Percentiles rank a stretch among this genome's conserved stretches.
Evolutionary conservation across 2,797 vertebrate species (phyloP).

Genomic region (Lepilemur septentrionalis): DNA sequence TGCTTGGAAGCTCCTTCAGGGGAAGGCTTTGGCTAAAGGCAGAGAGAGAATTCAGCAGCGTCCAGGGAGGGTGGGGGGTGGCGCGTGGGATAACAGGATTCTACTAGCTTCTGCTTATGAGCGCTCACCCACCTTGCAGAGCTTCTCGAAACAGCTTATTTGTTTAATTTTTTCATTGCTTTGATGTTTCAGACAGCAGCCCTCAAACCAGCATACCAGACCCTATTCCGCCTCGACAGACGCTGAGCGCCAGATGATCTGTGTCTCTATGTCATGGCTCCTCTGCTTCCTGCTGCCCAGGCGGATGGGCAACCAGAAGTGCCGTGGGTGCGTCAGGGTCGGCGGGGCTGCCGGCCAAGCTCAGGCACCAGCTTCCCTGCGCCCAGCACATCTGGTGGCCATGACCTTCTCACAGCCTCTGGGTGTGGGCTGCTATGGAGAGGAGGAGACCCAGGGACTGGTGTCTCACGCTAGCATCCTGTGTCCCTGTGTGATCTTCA

Average conservation of each 20-base stretch:
- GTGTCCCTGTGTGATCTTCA: not conserved
- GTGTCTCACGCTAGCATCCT: not conserved
- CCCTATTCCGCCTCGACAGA: slow-evolving; percentile 27
- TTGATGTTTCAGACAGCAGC: slow-evolving; percentile 64
- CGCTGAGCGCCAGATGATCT: slow-evolving; percentile 57
- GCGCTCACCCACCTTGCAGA: not conserved
- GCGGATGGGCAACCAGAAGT: not conserved
- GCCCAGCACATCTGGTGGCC: slow-evolving; percentile 48
- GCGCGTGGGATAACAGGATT: not conserved
- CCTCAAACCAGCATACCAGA: slow-evolving; percentile 52
- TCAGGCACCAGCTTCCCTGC: not conserved
- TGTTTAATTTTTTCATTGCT: slow-evolving; percentile 50
- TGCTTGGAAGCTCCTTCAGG: not conserved
- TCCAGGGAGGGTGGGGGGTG: not conserved
- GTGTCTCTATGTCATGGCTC: not conserved
- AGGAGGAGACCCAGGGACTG: not conserved
- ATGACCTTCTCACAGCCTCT: slow-evolving; percentile 18
- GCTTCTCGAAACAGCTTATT: slow-evolving; percentile 46
- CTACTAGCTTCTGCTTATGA: slow-evolving; percentile 3
- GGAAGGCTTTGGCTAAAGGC: not conserved
- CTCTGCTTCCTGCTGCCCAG: not conserved
- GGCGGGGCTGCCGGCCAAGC: not conserved
- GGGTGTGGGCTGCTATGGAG: not conserved
- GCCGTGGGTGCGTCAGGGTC: not conserved
- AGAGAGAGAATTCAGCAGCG: not conserved